Base-by-base conservation (phyloP, 2,888 invertebrate genomes). In the Automeris io region DNA sequence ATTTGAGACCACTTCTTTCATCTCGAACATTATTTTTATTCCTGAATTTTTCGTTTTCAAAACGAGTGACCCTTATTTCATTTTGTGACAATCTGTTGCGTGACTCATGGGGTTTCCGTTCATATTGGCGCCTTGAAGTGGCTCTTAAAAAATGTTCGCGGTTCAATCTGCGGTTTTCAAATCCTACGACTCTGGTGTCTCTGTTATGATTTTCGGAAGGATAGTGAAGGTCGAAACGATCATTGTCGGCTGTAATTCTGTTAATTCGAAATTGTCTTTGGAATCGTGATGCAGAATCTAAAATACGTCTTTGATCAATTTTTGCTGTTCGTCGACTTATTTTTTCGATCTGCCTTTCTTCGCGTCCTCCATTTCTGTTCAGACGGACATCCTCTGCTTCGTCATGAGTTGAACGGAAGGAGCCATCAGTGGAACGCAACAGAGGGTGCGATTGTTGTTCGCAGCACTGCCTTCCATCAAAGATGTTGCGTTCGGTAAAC, bases 391-490 rank as follows among this genome's bases (percentile, higher is more conserved):
- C 43, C 37, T 45, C 39, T 19, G 29, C 16, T 13, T n/a, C 29
- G 5, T 19, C 35, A 39, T 45, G 45, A 13, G 24, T 42, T 18
- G 18, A 32, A 1, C 12, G 22, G 31, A 23, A 18, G 16, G 16
- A 32, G 11, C 23, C 37, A 37, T 37, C 23, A 5, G 18, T 9
- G 26, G 71, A 62, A 43, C 55, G 49, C 31, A 51, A 45, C 29
- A 54, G 44, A 39, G 57, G 49, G 45, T 57, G 46, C 12, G 60
- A 52, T 40, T 57, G 51, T 42, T 51, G 59, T 43, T 69, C 62
- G 55, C 70, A 74, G 53, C 76, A 70, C 65, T 67, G 60, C 63
- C 73, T 69, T 63, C 83, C 85, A 83, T 86, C 70, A 74, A 82
- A 62, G 57, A 73, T 57, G 48, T 61, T 70, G 49, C 59, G 57